phyloP scores from a whole-genome alignment of 2,888 invertebrate genomes.

The Apeira syringaria region DNA sequence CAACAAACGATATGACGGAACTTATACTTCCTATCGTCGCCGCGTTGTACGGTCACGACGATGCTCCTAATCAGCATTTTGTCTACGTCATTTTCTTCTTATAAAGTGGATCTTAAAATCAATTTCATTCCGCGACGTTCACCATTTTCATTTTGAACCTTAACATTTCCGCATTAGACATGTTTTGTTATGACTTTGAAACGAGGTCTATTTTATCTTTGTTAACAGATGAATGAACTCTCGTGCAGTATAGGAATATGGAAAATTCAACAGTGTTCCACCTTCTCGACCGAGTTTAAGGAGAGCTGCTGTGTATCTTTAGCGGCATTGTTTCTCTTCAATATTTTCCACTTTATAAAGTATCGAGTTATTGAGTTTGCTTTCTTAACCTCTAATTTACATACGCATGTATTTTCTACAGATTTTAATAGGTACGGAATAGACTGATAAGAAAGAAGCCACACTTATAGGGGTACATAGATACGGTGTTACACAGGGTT shows the following conservation, averaged over 20 bases:
- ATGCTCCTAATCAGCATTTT: slow-evolving; percentile 17
- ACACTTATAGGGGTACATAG: too few species aligned
- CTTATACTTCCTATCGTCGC: neutral
- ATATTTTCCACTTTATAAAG: slow-evolving; percentile 49
- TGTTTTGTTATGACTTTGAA: slow-evolving; percentile 29
- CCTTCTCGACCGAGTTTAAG: slow-evolving; percentile 38
- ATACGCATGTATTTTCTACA: neutral
- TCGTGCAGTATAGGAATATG: slow-evolving; percentile 56
- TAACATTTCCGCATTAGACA: slow-evolving; percentile 24
- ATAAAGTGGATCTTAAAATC: slow-evolving; percentile 32
- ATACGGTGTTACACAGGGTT: too few species aligned
- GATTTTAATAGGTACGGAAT: neutral
- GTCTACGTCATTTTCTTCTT: slow-evolving; percentile 22
- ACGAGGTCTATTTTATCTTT: slow-evolving; percentile 55
- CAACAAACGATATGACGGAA: too few species aligned
- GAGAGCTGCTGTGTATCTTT: slow-evolving; percentile 36
- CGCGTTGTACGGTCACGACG: slow-evolving; percentile 4
- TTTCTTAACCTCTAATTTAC: slow-evolving; percentile 8
- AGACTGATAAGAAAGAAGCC: neutral
- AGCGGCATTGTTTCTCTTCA: slow-evolving; percentile 42
- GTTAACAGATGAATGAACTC: slow-evolving; percentile 65
- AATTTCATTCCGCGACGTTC: slow-evolving; percentile 17
- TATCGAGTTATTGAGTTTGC: slow-evolving; percentile 22
- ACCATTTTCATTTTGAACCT: slow-evolving; percentile 5
- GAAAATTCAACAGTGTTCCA: slow-evolving; percentile 36